These are phyloP conservation scores for Echinarachnius parma DNA, from an alignment of 53 echinoderm and acorn worm species.

Conservation along the genomic window DNA sequence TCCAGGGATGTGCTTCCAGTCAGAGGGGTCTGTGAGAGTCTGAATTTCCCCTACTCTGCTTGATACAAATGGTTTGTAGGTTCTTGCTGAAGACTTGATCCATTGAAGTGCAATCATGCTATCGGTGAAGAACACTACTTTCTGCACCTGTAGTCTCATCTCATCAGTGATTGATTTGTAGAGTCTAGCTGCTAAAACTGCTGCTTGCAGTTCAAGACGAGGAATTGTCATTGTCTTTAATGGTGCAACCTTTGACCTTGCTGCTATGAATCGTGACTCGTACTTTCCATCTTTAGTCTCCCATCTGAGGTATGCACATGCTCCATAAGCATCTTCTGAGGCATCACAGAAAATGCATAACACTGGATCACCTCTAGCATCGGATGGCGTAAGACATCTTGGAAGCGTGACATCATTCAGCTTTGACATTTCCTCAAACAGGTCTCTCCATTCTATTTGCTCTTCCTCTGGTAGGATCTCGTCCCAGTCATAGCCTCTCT, in stretches of 20 bases:
- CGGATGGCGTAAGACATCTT: constrained; percentile 29
- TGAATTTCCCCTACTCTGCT: constrained; percentile 61
- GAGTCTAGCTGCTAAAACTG: constrained; percentile 43
- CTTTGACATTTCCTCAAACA: constrained; percentile 46
- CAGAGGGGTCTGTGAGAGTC: constrained; percentile 40
- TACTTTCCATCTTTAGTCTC: constrained; percentile 5
- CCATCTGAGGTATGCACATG: constrained; percentile 63
- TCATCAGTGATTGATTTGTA: constrained; percentile 41
- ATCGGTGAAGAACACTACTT: constrained; percentile 59
- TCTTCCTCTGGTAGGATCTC: constrained; percentile 3
- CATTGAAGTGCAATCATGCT: constrained; percentile 54
- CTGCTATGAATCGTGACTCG: constrained; percentile 36
- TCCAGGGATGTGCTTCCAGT: constrained; percentile 60
- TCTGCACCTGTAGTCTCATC: constrained; percentile 20
- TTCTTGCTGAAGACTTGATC: constrained; percentile 48
- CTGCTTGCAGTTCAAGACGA: constrained; percentile 50
- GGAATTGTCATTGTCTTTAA: constrained; percentile 46
- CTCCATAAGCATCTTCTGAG: constrained; percentile 60
- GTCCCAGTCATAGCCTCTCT: constrained; percentile 46
- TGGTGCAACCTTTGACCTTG: constrained; percentile 56
- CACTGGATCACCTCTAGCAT: constrained; percentile 5
- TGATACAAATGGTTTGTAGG: constrained; percentile 57
- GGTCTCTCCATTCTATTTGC: constrained; percentile 11
- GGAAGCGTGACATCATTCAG: constrained; percentile 21
- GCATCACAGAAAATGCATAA: constrained; percentile 67